Base-by-base conservation (phyloP, 1,140 invertebrate species). In the Megathymus violae region DNA sequence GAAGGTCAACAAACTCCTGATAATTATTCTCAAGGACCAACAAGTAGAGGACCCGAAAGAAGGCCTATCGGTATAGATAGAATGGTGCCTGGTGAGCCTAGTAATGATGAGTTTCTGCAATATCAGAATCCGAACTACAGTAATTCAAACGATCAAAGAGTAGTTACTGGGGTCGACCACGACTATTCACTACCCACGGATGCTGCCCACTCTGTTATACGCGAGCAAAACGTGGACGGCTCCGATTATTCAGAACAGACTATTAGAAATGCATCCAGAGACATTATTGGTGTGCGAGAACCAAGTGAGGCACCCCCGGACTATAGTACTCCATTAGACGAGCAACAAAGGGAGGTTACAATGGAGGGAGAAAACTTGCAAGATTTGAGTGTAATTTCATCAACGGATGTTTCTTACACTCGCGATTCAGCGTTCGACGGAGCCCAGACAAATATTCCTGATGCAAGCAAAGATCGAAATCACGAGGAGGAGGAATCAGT, bases 311-410 rank as follows among this genome's bases (percentile, higher is more conserved):
- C 78, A 1, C 64, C 83, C 1, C 69, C 80, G 0, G 85, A 88
- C 17, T 90, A 74, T 25, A 76, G 63, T 15, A 54, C 74, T 7
- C 76, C 67, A 11, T 80, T 74, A 38, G 85, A 74, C 44, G 92
- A 91, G 31, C 78, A 85, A 25, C 92, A 92, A 60, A 78, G 93
- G 34, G 93, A 93, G 65, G 77, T 92, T 10, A 91, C 88, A 9
- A 87, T 93, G 80, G 93, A 93, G 64, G 93, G 93, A 7, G 93
- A 93, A 66, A 93, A 93, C 64, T 75, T 93, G 15, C 92, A 93
- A 67, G 93, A 93, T 77, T 77, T 91, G 27, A 91, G 88, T 64
- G 60, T 70, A 6, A 79, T 86, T 48, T 76, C 86, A 4, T 78
- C 86, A 5, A 62, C 72, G 4, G 89, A 92, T 19, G 64, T 86